These are phyloP conservation scores for Alfaro cultratus DNA, from an alignment of 2,797 vertebrate species.

Conservation along the genomic window DNA sequence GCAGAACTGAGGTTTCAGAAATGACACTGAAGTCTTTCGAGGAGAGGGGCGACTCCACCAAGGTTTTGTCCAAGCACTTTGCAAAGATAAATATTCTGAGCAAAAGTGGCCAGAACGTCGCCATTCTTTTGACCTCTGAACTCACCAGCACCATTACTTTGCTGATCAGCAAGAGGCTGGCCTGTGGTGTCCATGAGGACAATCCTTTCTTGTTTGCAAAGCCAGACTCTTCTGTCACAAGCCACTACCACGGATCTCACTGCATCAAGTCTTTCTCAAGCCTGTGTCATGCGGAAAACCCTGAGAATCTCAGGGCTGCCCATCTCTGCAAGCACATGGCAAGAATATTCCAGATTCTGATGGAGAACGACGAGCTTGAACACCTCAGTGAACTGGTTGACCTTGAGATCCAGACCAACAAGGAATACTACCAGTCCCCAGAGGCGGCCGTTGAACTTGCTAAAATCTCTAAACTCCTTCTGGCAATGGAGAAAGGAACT, in stretches of 20 bases:
- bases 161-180: conserved; percentile 48
- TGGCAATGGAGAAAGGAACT: conserved; percentile 60
- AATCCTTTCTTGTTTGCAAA: conserved; percentile 68
- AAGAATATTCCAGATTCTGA: conserved; percentile 68
- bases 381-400: conserved; percentile 56
- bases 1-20: conserved; percentile 43
- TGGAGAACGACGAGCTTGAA: conserved; percentile 60
- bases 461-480: conserved; percentile 65
- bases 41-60: conserved; percentile 19
- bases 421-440: conserved; percentile 53
- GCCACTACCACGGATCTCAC: conserved; percentile 7
- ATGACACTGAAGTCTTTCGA: conserved; percentile 62
- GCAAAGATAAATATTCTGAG: conserved; percentile 45
- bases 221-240: conserved; percentile 27
- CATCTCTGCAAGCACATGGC: conserved; percentile 53
- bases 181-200: conserved; percentile 36
- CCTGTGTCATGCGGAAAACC: conserved; percentile 45
- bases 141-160: conserved; percentile 37
- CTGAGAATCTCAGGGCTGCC: conserved; percentile 34
- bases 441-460: conserved; percentile 61
- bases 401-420: conserved; percentile 45
- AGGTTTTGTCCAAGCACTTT: conserved; percentile 60
- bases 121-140: conserved; percentile 57
- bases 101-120: conserved; percentile 11
- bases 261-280: conserved; percentile 43